Percentiles rank a stretch among this genome's conserved stretches.
Conservation (phyloP, 2,113 vertebrate species). For the Donacobius atricapilla region DNA sequence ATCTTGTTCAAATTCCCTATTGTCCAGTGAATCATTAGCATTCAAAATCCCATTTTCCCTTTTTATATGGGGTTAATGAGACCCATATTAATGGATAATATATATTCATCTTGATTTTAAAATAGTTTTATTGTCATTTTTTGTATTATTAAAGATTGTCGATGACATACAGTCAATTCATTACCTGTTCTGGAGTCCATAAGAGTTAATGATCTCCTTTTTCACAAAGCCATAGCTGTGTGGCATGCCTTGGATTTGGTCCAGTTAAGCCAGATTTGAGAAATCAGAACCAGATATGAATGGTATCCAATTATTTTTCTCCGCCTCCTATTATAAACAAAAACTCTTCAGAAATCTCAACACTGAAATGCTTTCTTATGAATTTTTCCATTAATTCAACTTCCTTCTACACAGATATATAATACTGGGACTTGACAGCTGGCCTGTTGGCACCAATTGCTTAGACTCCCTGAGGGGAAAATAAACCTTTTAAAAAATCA, state of each 20-base stretch:
- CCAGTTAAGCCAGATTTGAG: not conserved
- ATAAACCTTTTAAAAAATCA: constrained; percentile 31
- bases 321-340: not conserved
- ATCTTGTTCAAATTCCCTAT: not conserved
- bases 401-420: not conserved
- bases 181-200: not conserved
- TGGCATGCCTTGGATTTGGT: not conserved
- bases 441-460: constrained; percentile 21
- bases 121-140: not conserved
- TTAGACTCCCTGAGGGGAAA: constrained; percentile 34
- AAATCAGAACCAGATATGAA: not conserved
- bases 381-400: not conserved
- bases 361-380: not conserved
- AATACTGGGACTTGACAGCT: constrained; percentile 23
- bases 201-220: not conserved
- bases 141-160: not conserved
- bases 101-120: not conserved
- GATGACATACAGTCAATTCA: not conserved
- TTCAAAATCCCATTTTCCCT: not conserved
- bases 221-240: not conserved
- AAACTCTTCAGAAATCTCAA: not conserved
- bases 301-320: not conserved
- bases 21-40: not conserved
- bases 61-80: not conserved
- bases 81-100: not conserved